Conservation (phyloP, 2,113 vertebrate genomes). For the Globicephala melas region DNA sequence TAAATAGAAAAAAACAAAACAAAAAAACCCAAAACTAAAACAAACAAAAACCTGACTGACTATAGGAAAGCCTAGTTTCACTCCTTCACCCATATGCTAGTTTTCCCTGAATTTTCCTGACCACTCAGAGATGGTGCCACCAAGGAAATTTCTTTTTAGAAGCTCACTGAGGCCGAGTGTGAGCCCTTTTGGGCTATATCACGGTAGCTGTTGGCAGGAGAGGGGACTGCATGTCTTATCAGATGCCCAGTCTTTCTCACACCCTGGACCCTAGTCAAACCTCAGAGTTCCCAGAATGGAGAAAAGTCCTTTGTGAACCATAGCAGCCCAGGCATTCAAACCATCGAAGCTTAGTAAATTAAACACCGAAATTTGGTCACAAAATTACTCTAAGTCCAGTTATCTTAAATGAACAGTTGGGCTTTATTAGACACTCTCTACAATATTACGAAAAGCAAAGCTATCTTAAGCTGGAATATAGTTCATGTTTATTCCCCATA, state of each 20-base stretch:
- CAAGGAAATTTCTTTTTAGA: not conserved
- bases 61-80: not conserved
- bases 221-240: accelerated
- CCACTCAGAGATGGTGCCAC: not conserved
- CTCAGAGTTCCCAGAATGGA: not conserved
- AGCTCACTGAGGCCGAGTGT: not conserved
- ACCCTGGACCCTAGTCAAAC: not conserved
- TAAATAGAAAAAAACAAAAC: not conserved
- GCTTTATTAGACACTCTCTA: not conserved
- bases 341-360: not conserved
- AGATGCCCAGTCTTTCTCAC: not conserved
- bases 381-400: not conserved
- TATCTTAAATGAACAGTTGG: not conserved
- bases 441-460: not conserved
- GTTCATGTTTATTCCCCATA: not conserved
- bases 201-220: not conserved
- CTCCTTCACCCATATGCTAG: not conserved
- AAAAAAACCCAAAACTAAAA: not conserved
- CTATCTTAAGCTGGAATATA: not conserved
- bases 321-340: not conserved
- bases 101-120: not conserved
- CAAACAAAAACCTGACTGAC: not conserved
- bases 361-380: not conserved
- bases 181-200: not conserved
- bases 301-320: not conserved